Evolutionary conservation across 2,797 vertebrate species (phyloP).

Genomic region (Leucoraja ocellata): DNA sequence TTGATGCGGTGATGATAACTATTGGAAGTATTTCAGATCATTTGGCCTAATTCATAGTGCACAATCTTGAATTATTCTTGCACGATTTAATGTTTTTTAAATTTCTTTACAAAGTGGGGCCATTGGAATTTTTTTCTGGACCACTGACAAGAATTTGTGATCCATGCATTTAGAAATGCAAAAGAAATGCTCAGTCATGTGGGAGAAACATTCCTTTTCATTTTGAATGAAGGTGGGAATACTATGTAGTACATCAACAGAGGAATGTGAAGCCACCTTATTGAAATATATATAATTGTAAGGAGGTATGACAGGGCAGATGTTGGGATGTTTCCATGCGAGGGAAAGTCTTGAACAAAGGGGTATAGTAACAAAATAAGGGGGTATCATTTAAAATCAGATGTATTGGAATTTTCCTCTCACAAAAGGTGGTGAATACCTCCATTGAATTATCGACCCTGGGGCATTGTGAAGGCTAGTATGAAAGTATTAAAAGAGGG

Average conservation of each 20-base stretch:
- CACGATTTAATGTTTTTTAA: background rate
- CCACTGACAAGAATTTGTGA: background rate
- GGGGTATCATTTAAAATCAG: too few species aligned
- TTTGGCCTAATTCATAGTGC: background rate
- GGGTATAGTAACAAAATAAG: too few species aligned
- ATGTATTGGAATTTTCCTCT: too few species aligned
- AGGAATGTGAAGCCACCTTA: background rate
- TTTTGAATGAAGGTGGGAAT: slow-evolving; percentile 5
- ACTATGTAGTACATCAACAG: background rate
- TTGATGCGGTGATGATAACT: background rate
- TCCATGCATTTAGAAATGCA: background rate
- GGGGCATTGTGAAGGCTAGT: too few species aligned
- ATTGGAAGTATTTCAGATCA: background rate
- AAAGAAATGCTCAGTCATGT: background rate
- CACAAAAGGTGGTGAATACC: too few species aligned
- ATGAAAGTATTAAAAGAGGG: too few species aligned
- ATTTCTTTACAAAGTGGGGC: slow-evolving; percentile 2
- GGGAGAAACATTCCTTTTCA: background rate
- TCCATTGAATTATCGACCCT: too few species aligned
- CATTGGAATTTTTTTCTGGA: background rate
- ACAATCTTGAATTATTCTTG: background rate
- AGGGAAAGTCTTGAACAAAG: too few species aligned
- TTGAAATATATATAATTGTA: too few species aligned
- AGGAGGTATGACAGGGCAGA: too few species aligned
- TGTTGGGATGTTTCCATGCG: too few species aligned